Conservation (phyloP, 2,888 invertebrate genomes). For the Corbicula japonica region DNA sequence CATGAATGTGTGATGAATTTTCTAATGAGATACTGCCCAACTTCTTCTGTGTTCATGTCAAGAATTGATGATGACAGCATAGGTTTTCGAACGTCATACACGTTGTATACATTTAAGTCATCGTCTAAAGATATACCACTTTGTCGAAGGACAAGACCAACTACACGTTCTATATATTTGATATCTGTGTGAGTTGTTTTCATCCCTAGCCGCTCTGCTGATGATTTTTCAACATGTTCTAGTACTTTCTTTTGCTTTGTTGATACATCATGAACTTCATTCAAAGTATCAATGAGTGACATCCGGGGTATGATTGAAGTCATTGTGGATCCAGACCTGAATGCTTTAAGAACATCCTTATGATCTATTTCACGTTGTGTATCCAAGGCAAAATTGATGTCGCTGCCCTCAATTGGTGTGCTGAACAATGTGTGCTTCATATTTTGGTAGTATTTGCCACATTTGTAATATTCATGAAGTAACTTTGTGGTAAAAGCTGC, state of each 20-base stretch:
- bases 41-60: slow-evolving; percentile 21
- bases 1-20: slow-evolving; percentile 10
- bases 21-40: slow-evolving; percentile 40
- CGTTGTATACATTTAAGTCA: slow-evolving; percentile 26
- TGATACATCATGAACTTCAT: slow-evolving; percentile 4
- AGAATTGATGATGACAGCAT: slow-evolving; percentile 11
- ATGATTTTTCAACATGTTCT: neutral
- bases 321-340: slow-evolving; percentile 20
- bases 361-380: slow-evolving; percentile 48
- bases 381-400: slow-evolving; percentile 51
- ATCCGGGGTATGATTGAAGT: slow-evolving; percentile 23
- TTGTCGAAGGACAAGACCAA: slow-evolving; percentile 29
- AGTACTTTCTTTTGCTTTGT: neutral
- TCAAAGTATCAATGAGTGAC: slow-evolving; percentile 37
- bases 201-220: slow-evolving; percentile 17
- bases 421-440: slow-evolving; percentile 47
- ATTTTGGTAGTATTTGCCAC: slow-evolving; percentile 44
- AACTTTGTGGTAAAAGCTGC: slow-evolving; percentile 45
- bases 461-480: slow-evolving; percentile 39
- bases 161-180: slow-evolving; percentile 31
- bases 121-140: slow-evolving; percentile 18
- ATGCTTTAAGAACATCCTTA: slow-evolving; percentile 21
- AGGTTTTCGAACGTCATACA: slow-evolving; percentile 22
- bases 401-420: slow-evolving; percentile 45
- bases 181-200: slow-evolving; percentile 29